phyloP scores from a whole-genome alignment of 2,113 vertebrate species.

The Typhlomys cinereus region DNA sequence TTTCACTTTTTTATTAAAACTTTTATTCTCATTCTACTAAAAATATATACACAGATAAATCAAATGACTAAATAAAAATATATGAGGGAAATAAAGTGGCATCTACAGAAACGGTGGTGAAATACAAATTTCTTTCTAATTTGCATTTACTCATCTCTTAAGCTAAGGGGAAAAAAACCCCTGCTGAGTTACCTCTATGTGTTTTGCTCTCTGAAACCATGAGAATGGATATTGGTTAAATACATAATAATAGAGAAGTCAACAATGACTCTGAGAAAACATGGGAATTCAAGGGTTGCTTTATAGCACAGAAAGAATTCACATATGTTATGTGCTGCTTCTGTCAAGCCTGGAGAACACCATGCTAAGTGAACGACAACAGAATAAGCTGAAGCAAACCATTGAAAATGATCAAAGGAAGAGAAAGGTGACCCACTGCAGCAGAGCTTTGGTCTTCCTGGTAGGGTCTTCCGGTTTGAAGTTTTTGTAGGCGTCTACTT shows the following conservation, averaged over 20 bases:
- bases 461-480: constrained; percentile 91
- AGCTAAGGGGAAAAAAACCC: background rate
- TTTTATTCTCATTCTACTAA: background rate
- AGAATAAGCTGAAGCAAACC: background rate
- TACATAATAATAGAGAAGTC: background rate
- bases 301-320: background rate
- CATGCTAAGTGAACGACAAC: background rate
- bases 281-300: background rate
- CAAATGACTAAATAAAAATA: background rate
- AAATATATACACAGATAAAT: background rate
- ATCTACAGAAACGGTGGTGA: background rate
- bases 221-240: background rate
- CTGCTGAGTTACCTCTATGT: background rate
- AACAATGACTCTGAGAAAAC: background rate
- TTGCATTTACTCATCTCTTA: constrained; percentile 10
- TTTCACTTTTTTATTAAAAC: background rate
- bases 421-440: constrained; percentile 88
- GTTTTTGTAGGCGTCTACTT: constrained; percentile 90
- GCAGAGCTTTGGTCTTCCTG: constrained; percentile 91
- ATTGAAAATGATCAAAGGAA: background rate
- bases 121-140: background rate
- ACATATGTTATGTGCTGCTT: background rate
- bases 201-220: background rate
- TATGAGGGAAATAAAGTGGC: background rate
- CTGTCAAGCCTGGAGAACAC: background rate